A percentile compares a stretch with the other conserved stretches of the same genome.
phyloP scores from a whole-genome alignment of 2,888 invertebrate genomes.

The Epirrhoe tristata region DNA sequence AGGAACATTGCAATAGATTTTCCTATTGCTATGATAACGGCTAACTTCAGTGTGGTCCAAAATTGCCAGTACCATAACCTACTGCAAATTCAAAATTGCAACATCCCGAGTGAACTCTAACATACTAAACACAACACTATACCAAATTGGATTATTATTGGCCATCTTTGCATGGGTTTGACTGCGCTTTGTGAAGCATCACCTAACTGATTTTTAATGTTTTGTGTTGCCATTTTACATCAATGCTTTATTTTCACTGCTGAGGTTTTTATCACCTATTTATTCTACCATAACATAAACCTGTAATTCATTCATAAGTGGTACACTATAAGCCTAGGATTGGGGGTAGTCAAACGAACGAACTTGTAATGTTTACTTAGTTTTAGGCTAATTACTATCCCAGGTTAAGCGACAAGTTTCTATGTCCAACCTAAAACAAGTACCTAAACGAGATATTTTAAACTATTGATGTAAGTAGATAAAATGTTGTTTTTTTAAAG shows the following conservation, averaged over 20 bases:
- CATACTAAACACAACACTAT: constrained; percentile 49
- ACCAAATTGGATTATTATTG: constrained; percentile 57
- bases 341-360: no score
- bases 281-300: not conserved
- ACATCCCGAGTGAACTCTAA: constrained; percentile 49
- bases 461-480: no score
- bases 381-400: no score
- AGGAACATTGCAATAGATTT: not conserved
- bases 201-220: constrained; percentile 5
- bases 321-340: no score
- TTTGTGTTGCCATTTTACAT: constrained; percentile 13
- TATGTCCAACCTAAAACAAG: no score
- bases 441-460: no score
- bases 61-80: constrained; percentile 60
- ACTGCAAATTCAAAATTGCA: constrained; percentile 62
- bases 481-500: no score
- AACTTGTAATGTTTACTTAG: no score
- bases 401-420: no score
- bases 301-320: not conserved
- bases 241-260: constrained; percentile 18
- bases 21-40: not conserved
- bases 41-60: not conserved
- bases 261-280: not conserved
- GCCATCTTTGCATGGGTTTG: constrained; percentile 75
- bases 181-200: constrained; percentile 32